Evolutionary conservation across 2,113 vertebrate species (phyloP).

Genomic region (Cyprichromis sp.): DNA sequence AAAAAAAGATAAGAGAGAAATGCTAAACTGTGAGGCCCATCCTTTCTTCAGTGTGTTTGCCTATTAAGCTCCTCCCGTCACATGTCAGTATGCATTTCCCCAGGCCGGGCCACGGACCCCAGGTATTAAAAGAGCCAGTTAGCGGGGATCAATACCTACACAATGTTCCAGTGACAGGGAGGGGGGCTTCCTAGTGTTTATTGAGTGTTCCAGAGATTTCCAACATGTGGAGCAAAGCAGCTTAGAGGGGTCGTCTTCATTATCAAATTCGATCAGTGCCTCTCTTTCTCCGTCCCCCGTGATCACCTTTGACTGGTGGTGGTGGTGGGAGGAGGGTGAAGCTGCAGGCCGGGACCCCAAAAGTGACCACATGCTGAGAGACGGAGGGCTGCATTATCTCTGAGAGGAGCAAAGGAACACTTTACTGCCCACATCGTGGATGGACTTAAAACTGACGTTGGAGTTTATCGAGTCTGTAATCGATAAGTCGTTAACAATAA

Average conservation of each 20-base stretch:
- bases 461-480: background rate
- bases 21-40: conserved; percentile 64
- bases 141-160: conserved; percentile 72
- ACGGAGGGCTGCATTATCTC: conserved; percentile 28
- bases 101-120: conserved; percentile 45
- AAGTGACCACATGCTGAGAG: conserved; percentile 54
- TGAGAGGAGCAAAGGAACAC: background rate
- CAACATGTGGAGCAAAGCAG: conserved; percentile 71
- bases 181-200: conserved; percentile 62
- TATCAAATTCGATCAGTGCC: conserved; percentile 74
- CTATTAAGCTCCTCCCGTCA: conserved; percentile 61
- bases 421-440: background rate
- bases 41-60: conserved; percentile 61
- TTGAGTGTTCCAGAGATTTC: conserved; percentile 61
- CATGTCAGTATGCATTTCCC: conserved; percentile 70
- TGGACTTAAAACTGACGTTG: background rate
- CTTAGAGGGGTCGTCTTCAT: conserved; percentile 74
- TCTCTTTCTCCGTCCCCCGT: conserved; percentile 41
- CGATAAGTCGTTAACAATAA: background rate
- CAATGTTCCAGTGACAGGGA: conserved; percentile 68
- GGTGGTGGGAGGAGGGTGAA: conserved; percentile 25
- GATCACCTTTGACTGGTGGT: conserved; percentile 67
- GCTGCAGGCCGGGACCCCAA: background rate
- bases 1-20: conserved; percentile 56
- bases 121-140: conserved; percentile 72